These are phyloP conservation scores for Chironomus tepperi DNA, from an alignment of 1,140 invertebrate genomes.

Conservation along the genomic window DNA sequence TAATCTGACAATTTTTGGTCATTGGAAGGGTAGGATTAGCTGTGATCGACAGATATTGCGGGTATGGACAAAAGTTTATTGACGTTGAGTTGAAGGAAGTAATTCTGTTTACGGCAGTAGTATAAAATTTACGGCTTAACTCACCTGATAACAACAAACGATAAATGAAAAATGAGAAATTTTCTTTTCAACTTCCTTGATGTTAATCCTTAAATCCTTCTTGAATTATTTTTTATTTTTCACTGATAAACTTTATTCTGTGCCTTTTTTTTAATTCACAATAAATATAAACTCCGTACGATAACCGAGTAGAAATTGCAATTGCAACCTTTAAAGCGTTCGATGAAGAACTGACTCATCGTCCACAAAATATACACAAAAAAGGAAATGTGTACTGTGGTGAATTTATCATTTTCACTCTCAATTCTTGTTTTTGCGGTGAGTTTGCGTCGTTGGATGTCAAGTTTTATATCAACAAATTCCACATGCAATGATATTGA, in stretches of 20 bases:
- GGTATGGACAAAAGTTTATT: too few species aligned
- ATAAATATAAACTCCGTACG: not conserved
- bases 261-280: not conserved
- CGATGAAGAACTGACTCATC: constrained; percentile 6
- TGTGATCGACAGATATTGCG: too few species aligned
- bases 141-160: constrained; percentile 5
- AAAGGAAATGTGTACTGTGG: not conserved
- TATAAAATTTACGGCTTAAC: not conserved
- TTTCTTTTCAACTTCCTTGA: not conserved
- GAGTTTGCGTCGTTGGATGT: not conserved
- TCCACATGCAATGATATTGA: not conserved
- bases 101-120: constrained; percentile 1
- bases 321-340: not conserved
- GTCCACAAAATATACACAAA: not conserved
- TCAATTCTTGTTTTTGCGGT: not conserved
- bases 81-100: not conserved
- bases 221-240: too few species aligned
- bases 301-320: not conserved
- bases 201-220: too few species aligned
- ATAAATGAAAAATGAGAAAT: not conserved
- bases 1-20: not conserved
- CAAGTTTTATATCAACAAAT: not conserved
- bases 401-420: not conserved
- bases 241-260: too few species aligned
- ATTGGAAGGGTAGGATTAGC: not conserved